Evolutionary conservation across 53 echinoderm and acorn worm genomes (phyloP).

Genomic region (Hippasteria phrygiana): DNA sequence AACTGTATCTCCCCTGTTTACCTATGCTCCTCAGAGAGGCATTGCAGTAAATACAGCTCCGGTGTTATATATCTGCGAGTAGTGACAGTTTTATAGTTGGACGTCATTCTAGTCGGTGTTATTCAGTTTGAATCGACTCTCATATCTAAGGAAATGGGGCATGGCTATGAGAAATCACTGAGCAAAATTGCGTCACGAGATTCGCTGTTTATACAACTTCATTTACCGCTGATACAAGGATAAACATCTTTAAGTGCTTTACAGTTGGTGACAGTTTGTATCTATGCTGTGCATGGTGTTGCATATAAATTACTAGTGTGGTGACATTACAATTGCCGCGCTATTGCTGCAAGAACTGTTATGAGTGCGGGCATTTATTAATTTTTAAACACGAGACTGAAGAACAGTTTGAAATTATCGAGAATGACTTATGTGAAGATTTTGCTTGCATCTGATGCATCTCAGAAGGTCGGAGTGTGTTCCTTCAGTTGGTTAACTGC

Average conservation of each 20-base stretch:
- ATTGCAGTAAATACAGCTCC: constrained; percentile 9
- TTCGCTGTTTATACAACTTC: constrained; percentile 24
- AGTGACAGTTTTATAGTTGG: constrained; percentile 37
- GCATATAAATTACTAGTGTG: not conserved
- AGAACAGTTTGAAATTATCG: too few relatives aligned
- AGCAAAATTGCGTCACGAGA: not conserved
- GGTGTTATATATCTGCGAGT: constrained; percentile 2
- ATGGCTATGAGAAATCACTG: not conserved
- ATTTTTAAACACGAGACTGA: too few relatives aligned
- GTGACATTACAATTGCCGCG: not conserved
- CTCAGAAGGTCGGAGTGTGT: too few relatives aligned
- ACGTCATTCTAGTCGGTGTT: constrained; percentile 11
- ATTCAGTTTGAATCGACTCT: constrained; percentile 37
- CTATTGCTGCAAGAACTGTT: not conserved
- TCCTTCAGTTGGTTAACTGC: too few relatives aligned
- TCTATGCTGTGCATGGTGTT: not conserved
- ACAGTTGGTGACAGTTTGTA: not conserved
- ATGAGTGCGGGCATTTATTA: not conserved
- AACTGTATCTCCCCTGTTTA: constrained; percentile 24
- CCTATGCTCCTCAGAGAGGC: constrained; percentile 2
- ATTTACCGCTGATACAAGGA: not conserved
- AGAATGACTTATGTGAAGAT: too few relatives aligned
- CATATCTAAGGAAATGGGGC: not conserved
- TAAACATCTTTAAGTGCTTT: constrained; percentile 66
- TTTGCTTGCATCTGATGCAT: too few relatives aligned